Conservation (phyloP, 2,797 vertebrate species). For the Bryconaethiops microstoma region DNA sequence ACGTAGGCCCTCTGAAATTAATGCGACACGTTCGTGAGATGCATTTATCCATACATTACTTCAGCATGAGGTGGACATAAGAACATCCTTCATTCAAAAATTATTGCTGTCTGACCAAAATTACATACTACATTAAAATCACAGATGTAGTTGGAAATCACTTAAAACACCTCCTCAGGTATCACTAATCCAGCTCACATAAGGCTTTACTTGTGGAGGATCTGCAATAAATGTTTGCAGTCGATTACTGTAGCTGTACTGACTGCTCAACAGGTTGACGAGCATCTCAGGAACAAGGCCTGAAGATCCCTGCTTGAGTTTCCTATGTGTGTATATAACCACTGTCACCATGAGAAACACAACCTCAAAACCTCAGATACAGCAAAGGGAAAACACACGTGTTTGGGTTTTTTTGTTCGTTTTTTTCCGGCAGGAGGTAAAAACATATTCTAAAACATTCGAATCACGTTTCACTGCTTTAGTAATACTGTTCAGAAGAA, state of each 20-base stretch:
- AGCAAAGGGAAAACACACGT: not conserved
- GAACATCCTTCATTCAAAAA: too few species aligned
- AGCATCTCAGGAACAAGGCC: not conserved
- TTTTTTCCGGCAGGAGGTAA: not conserved
- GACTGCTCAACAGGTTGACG: not conserved
- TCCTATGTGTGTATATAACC: not conserved
- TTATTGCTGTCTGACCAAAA: too few species aligned
- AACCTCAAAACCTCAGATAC: not conserved
- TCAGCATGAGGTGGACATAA: too few species aligned
- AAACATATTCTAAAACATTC: not conserved
- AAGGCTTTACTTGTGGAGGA: not conserved
- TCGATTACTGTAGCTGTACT: not conserved
- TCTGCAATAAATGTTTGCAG: not conserved
- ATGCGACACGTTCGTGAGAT: too few species aligned
- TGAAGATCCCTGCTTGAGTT: not conserved
- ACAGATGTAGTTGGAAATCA: not conserved
- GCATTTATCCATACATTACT: too few species aligned
- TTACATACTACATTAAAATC: not conserved
- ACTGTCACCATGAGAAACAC: not conserved
- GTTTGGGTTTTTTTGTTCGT: too few species aligned
- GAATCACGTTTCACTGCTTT: slow-evolving; percentile 16
- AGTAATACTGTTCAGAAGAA: slow-evolving; percentile 31
- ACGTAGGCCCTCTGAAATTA: too few species aligned
- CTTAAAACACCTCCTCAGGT: not conserved
- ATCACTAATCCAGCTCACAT: not conserved